phyloP scores from a whole-genome alignment of 2,113 vertebrate genomes.

The Oreochromis tanganicae region DNA sequence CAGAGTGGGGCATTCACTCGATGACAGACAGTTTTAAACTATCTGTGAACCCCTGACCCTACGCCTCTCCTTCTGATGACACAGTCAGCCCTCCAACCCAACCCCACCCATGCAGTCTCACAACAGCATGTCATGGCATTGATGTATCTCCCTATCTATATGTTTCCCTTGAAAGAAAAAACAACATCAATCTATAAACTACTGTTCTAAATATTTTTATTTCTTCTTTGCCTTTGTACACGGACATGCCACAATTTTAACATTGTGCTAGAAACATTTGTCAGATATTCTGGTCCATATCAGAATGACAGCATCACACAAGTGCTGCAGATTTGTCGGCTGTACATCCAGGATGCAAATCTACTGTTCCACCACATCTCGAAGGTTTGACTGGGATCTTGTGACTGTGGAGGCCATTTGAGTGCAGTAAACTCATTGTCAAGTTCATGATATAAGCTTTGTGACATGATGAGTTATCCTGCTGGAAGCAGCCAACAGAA shows the following conservation, averaged over 20 bases:
- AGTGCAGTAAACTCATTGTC: background rate
- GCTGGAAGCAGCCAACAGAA: background rate
- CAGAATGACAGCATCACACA: background rate
- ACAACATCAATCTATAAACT: background rate
- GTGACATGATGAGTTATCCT: background rate
- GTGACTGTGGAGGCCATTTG: background rate
- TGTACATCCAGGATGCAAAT: background rate
- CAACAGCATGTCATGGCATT: background rate
- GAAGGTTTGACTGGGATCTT: background rate
- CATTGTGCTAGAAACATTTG: background rate
- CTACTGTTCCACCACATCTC: background rate
- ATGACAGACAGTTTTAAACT: conserved; percentile 38
- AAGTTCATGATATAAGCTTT: background rate
- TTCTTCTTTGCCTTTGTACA: background rate
- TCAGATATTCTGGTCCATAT: background rate
- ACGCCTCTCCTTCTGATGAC: background rate
- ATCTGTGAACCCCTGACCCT: conserved; percentile 36
- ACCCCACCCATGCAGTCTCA: background rate
- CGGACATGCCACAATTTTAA: background rate
- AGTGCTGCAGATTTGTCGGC: background rate
- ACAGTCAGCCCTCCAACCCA: background rate
- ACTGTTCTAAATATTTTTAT: background rate
- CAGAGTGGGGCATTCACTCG: conserved; percentile 12
- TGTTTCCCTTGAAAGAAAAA: background rate
- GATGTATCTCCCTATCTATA: background rate